Percentiles rank a stretch among this genome's conserved stretches.
Evolutionary conservation across 2,113 vertebrate genomes (phyloP).

Genomic region (Phylloscopus whistleri): DNA sequence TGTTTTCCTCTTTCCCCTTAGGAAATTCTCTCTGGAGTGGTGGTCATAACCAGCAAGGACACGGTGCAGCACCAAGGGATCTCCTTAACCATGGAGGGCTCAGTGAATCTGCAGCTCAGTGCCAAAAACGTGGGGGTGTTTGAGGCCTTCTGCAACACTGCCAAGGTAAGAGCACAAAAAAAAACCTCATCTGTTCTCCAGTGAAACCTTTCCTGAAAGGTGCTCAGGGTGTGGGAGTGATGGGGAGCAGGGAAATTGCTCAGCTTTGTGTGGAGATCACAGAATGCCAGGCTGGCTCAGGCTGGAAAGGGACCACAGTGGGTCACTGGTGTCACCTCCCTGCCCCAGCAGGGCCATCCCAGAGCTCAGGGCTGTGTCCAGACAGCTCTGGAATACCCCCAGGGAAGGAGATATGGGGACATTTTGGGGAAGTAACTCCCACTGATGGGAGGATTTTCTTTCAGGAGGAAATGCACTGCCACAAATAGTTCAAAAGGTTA

Average conservation of each 20-base stretch:
- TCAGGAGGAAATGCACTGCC: background rate
- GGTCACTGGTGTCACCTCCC: background rate
- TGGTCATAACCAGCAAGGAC: conserved; percentile 87
- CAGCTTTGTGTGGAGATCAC: background rate
- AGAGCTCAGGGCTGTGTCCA: background rate
- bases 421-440: background rate
- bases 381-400: background rate
- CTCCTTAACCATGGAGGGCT: conserved; percentile 89
- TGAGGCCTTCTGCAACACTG: conserved; percentile 97
- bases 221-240: background rate
- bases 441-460: background rate
- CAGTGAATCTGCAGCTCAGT: conserved; percentile 94
- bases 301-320: background rate
- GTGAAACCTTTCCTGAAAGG: too few relatives aligned
- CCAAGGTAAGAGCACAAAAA: conserved; percentile 80
- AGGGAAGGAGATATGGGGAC: too few relatives aligned
- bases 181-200: too few relatives aligned
- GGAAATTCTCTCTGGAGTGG: conserved; percentile 89
- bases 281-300: background rate
- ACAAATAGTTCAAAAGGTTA: background rate
- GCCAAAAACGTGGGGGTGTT: conserved; percentile 97
- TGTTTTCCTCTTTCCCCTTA: background rate
- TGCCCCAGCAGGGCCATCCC: background rate
- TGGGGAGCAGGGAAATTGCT: background rate
- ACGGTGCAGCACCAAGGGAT: conserved; percentile 91